Percentiles rank a stretch among this genome's conserved stretches.
Conservation (phyloP, 92 coral and sea anemone species). For the Palythoa caribaeorum region DNA sequence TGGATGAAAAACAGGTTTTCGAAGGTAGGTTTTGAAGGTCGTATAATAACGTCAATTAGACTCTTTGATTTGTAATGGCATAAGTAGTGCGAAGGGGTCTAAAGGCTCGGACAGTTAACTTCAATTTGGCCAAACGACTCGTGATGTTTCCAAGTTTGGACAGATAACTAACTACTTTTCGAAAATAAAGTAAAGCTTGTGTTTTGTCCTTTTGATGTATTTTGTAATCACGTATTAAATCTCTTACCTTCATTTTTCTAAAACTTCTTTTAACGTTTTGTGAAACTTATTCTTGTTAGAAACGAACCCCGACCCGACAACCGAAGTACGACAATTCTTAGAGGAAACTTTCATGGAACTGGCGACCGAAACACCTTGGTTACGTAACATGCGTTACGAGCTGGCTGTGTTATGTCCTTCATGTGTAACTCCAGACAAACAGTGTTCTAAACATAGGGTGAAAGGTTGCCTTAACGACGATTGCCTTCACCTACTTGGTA, state of each 20-base stretch:
- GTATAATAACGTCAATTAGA: too few relatives aligned
- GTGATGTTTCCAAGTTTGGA: too few relatives aligned
- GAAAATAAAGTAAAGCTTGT: too few relatives aligned
- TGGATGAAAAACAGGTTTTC: conserved; percentile 1
- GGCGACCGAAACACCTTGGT: conserved; percentile 28
- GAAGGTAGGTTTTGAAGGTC: not conserved
- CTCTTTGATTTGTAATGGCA: too few relatives aligned
- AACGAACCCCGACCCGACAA: not conserved
- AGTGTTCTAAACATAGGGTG: conserved; percentile 23
- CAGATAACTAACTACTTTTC: too few relatives aligned
- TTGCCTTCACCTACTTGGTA: conserved; percentile 18
- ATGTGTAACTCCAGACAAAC: conserved; percentile 6
- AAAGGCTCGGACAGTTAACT: too few relatives aligned
- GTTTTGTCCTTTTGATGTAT: too few relatives aligned
- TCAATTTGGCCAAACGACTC: too few relatives aligned
- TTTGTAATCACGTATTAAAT: too few relatives aligned
- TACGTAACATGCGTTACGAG: conserved; percentile 33
- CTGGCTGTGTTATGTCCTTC: conserved; percentile 40
- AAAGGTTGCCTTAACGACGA: conserved; percentile 18
- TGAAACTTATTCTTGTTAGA: not conserved
- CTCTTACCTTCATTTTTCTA: too few relatives aligned
- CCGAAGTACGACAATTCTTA: conserved; percentile 26
- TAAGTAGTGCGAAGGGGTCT: too few relatives aligned
- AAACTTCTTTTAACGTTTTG: too few relatives aligned
- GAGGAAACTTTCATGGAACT: conserved; percentile 35